These are phyloP conservation scores for Caenorhabditis becei DNA, from an alignment of 2,888 invertebrate genomes.

Conservation along the genomic window DNA sequence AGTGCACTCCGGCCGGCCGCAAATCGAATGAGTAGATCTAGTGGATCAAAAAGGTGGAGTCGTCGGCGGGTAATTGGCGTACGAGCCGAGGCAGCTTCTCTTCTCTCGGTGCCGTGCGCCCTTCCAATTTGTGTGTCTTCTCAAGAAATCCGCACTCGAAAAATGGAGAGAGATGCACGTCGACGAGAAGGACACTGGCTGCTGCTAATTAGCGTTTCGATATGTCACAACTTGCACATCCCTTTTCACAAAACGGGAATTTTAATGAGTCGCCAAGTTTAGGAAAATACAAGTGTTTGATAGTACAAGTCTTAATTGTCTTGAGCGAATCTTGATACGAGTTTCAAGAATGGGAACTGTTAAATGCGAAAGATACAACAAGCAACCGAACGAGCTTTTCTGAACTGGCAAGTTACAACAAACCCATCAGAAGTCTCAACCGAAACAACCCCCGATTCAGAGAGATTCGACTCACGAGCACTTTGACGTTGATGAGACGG, in stretches of 20 bases:
- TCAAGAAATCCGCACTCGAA: constrained; percentile 11
- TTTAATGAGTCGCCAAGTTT: too few species aligned
- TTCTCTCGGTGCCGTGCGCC: constrained; percentile 13
- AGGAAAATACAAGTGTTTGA: too few species aligned
- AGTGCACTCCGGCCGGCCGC: constrained; percentile 11
- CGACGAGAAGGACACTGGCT: background rate
- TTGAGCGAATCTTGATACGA: too few species aligned
- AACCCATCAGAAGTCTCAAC: background rate
- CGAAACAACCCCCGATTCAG: background rate
- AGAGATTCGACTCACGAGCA: constrained; percentile 11
- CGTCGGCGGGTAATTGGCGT: constrained; percentile 24
- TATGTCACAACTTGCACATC: background rate
- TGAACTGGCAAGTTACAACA: too few species aligned
- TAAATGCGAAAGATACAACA: too few species aligned
- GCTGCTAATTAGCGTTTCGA: constrained; percentile 11
- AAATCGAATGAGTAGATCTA: constrained; percentile 51
- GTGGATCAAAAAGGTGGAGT: constrained; percentile 50
- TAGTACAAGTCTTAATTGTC: too few species aligned
- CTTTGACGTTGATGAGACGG: constrained; percentile 27
- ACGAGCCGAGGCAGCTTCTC: constrained; percentile 8
- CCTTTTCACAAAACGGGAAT: background rate
- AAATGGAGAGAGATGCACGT: constrained; percentile 8
- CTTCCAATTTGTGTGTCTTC: constrained; percentile 16
- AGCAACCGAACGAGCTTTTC: too few species aligned
- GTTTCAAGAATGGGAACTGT: too few species aligned